Percentiles rank a stretch among this genome's conserved stretches.
Evolutionary conservation across 2,113 vertebrate species (phyloP).

Genomic region (Microcebus lehilahytsara): DNA sequence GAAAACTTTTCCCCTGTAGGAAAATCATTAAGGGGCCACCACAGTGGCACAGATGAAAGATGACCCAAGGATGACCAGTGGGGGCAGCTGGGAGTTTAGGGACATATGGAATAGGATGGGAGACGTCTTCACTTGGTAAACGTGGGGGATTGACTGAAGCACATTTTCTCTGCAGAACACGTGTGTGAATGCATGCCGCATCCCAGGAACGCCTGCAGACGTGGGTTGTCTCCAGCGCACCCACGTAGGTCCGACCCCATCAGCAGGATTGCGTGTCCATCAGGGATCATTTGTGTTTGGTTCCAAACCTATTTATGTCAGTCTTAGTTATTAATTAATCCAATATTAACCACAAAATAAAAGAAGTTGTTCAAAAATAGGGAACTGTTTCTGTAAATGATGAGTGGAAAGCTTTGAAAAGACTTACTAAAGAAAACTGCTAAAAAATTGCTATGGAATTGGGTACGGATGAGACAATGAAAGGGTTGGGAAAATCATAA

Average conservation of each 20-base stretch:
- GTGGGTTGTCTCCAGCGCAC: background rate
- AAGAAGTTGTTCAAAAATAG: background rate
- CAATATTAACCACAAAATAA: background rate
- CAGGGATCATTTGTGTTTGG: background rate
- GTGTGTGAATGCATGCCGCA: fast-evolving
- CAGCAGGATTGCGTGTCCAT: background rate
- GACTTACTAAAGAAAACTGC: background rate
- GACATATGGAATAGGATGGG: background rate
- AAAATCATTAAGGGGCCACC: background rate
- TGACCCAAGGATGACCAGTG: background rate
- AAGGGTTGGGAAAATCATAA: constrained; percentile 52
- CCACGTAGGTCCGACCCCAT: background rate
- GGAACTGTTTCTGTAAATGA: background rate
- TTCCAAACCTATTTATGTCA: background rate
- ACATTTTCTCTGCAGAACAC: background rate
- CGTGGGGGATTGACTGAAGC: background rate
- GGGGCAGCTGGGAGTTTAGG: background rate
- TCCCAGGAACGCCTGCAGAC: background rate
- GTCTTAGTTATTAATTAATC: background rate
- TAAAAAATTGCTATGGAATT: constrained; percentile 20
- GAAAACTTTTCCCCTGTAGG: background rate
- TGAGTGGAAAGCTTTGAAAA: constrained; percentile 41
- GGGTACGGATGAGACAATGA: constrained; percentile 58
- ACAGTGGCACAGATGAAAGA: background rate
- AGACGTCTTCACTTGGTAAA: background rate